Evolutionary conservation across 2,113 vertebrate genomes (phyloP).

Genomic region (Cryptotis parvus): DNA sequence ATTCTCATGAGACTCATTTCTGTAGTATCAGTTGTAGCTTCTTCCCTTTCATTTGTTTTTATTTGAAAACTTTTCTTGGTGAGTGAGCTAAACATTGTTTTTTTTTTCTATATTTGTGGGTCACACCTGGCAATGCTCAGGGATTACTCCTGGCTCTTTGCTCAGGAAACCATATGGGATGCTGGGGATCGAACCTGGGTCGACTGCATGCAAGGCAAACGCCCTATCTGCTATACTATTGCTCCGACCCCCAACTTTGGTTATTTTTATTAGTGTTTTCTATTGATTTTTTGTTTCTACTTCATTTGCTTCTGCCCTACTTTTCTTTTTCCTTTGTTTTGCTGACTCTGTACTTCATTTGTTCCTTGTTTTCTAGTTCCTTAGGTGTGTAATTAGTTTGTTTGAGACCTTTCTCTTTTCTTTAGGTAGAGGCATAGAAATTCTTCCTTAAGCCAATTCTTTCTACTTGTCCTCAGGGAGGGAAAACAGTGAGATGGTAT

Average conservation of each 20-base stretch:
- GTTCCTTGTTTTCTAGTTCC: background rate
- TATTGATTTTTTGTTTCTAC: background rate
- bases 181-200: too few relatives aligned
- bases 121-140: too few relatives aligned
- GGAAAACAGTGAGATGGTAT: rapidly evolving
- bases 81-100: too few relatives aligned
- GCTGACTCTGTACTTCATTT: background rate
- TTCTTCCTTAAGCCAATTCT: background rate
- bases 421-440: background rate
- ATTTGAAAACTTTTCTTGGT: too few relatives aligned
- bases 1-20: background rate
- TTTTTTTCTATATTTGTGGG: too few relatives aligned
- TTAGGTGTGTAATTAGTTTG: background rate
- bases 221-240: too few relatives aligned
- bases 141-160: too few relatives aligned
- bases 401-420: background rate
- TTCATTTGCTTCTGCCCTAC: background rate
- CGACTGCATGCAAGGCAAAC: too few relatives aligned
- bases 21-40: background rate
- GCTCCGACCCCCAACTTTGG: too few relatives aligned
- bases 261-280: background rate
- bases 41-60: background rate
- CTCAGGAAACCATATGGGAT: too few relatives aligned
- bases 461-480: background rate
- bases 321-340: background rate